Conservation (phyloP, 2,797 vertebrate species). For the Coluber constrictor region DNA sequence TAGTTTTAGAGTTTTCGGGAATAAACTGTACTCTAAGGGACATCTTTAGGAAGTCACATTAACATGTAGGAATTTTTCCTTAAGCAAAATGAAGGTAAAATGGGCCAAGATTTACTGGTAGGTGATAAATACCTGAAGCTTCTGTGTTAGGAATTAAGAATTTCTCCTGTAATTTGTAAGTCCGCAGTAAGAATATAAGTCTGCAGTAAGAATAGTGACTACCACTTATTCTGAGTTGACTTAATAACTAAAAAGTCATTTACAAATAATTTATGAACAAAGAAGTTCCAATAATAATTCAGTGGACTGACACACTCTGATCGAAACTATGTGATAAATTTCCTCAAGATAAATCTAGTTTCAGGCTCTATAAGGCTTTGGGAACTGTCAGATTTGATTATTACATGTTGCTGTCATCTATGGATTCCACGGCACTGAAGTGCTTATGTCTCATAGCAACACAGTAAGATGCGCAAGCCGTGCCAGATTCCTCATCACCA, state of each 20-base stretch:
- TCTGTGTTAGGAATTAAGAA: background rate
- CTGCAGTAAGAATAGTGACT: background rate
- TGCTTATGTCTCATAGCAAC: constrained; percentile 28
- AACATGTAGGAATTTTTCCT: background rate
- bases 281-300: background rate
- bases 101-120: background rate
- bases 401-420: background rate
- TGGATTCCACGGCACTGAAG: accelerated
- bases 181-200: background rate
- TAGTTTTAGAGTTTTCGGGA: background rate
- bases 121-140: background rate
- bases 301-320: background rate
- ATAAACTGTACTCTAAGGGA: background rate
- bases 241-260: background rate
- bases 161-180: background rate
- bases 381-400: constrained; percentile 37
- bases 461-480: background rate
- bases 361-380: background rate
- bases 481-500: background rate
- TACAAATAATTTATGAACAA: background rate
- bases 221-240: background rate
- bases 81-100: background rate
- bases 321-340: background rate
- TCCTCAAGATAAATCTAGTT: background rate
- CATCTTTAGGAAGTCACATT: background rate